Evolutionary conservation across 1,140 invertebrate species (phyloP).

Genomic region (Cyclargus thomasi): DNA sequence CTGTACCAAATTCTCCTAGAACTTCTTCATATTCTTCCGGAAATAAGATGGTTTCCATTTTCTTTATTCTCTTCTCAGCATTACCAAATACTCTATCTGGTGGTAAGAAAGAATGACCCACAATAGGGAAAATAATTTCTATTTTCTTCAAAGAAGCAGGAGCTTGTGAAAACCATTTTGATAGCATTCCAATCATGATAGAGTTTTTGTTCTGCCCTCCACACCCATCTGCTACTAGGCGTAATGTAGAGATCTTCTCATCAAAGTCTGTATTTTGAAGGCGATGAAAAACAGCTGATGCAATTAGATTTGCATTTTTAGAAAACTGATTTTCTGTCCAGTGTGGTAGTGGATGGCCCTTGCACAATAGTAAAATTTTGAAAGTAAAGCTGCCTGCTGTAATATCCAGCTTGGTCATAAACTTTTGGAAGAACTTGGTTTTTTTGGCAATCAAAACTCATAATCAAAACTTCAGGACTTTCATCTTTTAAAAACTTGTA

Average conservation of each 20-base stretch:
- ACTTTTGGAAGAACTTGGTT: slow-evolving; percentile 43
- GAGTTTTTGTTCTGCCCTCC: slow-evolving; percentile 30
- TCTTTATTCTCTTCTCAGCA: slow-evolving; percentile 35
- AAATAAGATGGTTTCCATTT: slow-evolving; percentile 29
- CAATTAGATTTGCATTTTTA: slow-evolving; percentile 44
- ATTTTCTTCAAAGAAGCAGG: slow-evolving; percentile 31
- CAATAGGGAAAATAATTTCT: slow-evolving; percentile 30
- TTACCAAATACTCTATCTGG: slow-evolving; percentile 40
- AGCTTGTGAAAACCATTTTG: slow-evolving; percentile 32
- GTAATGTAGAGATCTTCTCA: not conserved
- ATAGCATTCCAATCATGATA: slow-evolving; percentile 27
- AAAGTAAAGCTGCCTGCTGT: slow-evolving; percentile 42
- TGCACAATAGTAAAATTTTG: slow-evolving; percentile 46
- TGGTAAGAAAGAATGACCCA: slow-evolving; percentile 34
- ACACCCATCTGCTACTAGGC: slow-evolving; percentile 25
- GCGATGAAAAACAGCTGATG: slow-evolving; percentile 34
- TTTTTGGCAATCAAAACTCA: slow-evolving; percentile 44
- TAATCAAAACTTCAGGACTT: not conserved
- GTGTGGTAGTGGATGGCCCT: slow-evolving; percentile 25
- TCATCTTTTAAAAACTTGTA: slow-evolving; percentile 2
- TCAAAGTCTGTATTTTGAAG: slow-evolving; percentile 10
- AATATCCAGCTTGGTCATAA: slow-evolving; percentile 46
- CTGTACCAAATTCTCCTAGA: slow-evolving; percentile 19
- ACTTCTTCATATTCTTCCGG: slow-evolving; percentile 21
- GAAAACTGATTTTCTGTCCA: slow-evolving; percentile 40